Percentiles rank a stretch among this genome's conserved stretches.
Evolutionary conservation across 2,888 invertebrate species (phyloP).

Genomic region (Brachyptera risi): DNA sequence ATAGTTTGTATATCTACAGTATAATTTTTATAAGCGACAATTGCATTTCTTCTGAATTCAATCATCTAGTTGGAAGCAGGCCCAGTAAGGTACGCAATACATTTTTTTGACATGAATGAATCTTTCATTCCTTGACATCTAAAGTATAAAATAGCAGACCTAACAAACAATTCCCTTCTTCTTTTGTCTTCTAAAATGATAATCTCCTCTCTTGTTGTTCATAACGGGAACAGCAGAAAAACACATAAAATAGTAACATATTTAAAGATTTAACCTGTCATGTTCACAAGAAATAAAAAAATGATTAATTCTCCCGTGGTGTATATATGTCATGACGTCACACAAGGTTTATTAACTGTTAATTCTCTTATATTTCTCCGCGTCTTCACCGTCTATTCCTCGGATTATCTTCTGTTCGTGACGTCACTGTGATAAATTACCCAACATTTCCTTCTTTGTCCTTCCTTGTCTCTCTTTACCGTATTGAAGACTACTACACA

Average conservation of each 20-base stretch:
- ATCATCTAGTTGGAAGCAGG: too few relatives aligned
- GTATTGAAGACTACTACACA: too few relatives aligned
- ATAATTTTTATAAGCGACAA: too few relatives aligned
- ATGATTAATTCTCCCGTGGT: conserved; percentile 18
- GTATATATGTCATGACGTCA: background rate
- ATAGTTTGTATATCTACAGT: too few relatives aligned
- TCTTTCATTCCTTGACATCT: too few relatives aligned
- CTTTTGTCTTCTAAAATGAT: too few relatives aligned
- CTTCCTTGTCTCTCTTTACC: too few relatives aligned
- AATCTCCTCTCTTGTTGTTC: background rate
- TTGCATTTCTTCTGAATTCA: too few relatives aligned
- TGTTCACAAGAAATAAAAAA: conserved; percentile 4
- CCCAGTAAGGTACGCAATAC: too few relatives aligned
- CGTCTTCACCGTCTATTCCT: background rate
- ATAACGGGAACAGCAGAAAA: background rate
- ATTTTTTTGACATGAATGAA: too few relatives aligned
- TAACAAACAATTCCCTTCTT: too few relatives aligned
- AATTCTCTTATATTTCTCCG: conserved; percentile 21
- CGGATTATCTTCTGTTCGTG: conserved; percentile 17
- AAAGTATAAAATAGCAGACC: too few relatives aligned
- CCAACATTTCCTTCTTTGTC: conserved; percentile 12
- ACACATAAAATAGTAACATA: background rate
- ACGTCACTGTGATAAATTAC: conserved; percentile 18
- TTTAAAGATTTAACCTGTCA: conserved; percentile 15
- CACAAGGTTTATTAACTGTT: conserved; percentile 21